Percentiles rank a stretch among this genome's conserved stretches.
Conservation (phyloP, 2,888 invertebrate species). For the Apeira syringaria region DNA sequence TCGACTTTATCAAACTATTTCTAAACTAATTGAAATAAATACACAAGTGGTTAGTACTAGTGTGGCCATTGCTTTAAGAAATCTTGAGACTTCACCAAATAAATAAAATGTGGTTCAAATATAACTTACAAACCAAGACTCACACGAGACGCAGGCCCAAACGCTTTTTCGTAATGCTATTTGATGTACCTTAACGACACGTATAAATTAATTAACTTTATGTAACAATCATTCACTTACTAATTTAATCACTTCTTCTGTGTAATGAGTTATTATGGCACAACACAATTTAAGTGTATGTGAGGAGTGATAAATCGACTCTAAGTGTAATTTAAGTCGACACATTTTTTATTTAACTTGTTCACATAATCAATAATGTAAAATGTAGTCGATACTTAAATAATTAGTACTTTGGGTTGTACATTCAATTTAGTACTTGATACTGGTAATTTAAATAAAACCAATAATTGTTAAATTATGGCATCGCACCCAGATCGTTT, state of each 20-base stretch:
- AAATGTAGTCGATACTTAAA: background rate
- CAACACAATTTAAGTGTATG: constrained; percentile 2
- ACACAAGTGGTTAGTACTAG: constrained; percentile 37
- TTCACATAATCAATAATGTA: constrained; percentile 3
- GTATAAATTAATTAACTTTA: no score
- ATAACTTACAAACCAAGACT: no score
- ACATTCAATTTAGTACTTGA: no score
- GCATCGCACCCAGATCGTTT: no score
- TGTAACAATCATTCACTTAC: no score
- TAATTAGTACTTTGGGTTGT: no score
- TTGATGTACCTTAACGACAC: no score
- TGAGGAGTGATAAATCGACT: constrained; percentile 3
- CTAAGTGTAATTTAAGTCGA: constrained; percentile 6
- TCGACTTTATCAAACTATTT: constrained; percentile 39
- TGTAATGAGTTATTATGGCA: background rate
- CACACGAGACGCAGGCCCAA: no score
- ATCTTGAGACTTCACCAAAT: constrained; percentile 21
- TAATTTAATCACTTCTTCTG: background rate
- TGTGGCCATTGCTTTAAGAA: constrained; percentile 25
- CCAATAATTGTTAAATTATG: no score
- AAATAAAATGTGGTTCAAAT: no score
- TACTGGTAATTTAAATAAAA: no score
- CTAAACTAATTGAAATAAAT: constrained; percentile 48
- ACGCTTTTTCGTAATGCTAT: no score
- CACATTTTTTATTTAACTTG: constrained; percentile 3